A percentile compares a stretch with the other conserved stretches of the same genome.
Evolutionary conservation across 1,140 invertebrate species (phyloP).

Genomic region (Nephila pilipes): DNA sequence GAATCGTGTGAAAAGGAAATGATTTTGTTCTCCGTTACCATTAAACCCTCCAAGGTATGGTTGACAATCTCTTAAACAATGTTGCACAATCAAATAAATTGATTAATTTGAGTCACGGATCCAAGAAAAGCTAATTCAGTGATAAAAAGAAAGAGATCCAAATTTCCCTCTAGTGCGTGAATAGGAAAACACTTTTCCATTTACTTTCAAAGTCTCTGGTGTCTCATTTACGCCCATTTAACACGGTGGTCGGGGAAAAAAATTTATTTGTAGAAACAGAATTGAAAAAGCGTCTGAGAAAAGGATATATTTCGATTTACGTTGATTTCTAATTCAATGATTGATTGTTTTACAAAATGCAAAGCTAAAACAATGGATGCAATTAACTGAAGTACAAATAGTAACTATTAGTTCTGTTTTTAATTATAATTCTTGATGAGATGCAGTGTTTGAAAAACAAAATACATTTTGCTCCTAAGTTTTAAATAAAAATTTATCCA

Average conservation of each 20-base stretch:
- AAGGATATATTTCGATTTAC: background rate
- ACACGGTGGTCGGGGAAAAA: background rate
- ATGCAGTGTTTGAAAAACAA: too few relatives aligned
- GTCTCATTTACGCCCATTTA: slow-evolving; percentile 41
- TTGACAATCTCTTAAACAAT: background rate
- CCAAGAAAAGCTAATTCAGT: slow-evolving; percentile 26
- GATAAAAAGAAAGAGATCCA: background rate
- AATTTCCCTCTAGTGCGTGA: background rate
- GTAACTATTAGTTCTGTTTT: too few relatives aligned
- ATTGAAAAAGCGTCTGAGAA: background rate
- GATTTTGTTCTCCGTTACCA: too few relatives aligned
- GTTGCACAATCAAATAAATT: background rate
- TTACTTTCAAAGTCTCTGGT: background rate
- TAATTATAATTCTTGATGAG: too few relatives aligned
- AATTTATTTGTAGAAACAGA: background rate
- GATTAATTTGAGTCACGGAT: background rate
- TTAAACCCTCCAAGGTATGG: too few relatives aligned
- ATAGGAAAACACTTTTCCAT: background rate
- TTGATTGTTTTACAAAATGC: background rate
- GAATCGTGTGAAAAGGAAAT: too few relatives aligned
- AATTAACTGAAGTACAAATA: background rate
- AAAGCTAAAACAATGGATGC: background rate
- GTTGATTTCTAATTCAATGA: background rate
- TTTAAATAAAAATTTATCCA: too few relatives aligned
- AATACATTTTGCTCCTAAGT: too few relatives aligned